Conservation (phyloP, 2,888 invertebrate species). For the Philaethria dido region DNA sequence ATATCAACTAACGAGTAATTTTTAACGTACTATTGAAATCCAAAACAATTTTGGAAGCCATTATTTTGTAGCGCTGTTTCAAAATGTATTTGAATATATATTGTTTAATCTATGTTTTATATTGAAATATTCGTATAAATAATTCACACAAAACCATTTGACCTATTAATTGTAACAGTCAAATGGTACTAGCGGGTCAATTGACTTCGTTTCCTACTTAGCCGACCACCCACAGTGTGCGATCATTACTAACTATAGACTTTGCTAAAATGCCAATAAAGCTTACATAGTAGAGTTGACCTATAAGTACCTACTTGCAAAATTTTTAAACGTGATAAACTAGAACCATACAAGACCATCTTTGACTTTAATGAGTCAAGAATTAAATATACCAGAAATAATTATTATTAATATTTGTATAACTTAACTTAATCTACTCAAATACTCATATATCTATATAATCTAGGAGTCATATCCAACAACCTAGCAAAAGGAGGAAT, state of each 20-base stretch:
- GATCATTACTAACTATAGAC: conserved; percentile 34
- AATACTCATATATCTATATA: no score
- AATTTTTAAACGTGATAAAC: neutral
- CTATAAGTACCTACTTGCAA: neutral
- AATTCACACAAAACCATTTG: conserved; percentile 45
- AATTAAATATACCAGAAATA: neutral
- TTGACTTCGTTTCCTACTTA: conserved; percentile 74
- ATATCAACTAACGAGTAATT: no score
- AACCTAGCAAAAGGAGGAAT: no score
- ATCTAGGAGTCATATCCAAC: no score
- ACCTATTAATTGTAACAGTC: conserved; percentile 66
- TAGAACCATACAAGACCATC: neutral
- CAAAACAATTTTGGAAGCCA: neutral
- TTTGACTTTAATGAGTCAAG: no score
- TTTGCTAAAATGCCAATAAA: neutral
- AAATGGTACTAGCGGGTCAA: conserved; percentile 57
- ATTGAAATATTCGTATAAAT: conserved; percentile 11
- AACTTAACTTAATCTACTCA: no score
- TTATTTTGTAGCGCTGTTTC: neutral
- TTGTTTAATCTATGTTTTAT: neutral
- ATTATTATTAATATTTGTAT: neutral
- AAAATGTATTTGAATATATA: neutral
- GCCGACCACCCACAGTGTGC: conserved; percentile 58
- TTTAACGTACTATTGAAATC: no score
- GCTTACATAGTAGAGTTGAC: neutral